Base-by-base conservation (phyloP, 2,888 invertebrate genomes). In the Eupsilia transversa region DNA sequence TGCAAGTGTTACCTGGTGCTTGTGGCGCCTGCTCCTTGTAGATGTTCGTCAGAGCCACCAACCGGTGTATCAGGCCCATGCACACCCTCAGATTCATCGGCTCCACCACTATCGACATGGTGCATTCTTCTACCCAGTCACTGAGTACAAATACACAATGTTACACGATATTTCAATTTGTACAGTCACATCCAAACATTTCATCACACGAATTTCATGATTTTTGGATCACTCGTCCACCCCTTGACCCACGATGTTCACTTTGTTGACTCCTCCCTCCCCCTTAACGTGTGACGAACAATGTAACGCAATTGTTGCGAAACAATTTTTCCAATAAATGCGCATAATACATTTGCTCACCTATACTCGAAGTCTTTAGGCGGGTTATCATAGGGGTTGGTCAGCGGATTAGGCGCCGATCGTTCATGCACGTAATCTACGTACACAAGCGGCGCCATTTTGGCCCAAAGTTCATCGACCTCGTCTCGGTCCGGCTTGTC, bases 351-450 rank as follows among this genome's bases (percentile, higher is more conserved):
- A 10, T 46, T 49, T 52, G n/a, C 54, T 83, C 67, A 96, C 96
- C 96, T 96, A 69, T 94, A 94, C 74, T 96, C 88, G 78, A 95
- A 96, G 77, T 95, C 92, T 1, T 70, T 69, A 0, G 96, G 96
- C 9, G 95, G 94, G 63, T 92, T 92, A 0, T 94, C 95, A 57
- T 93, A 95, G 0, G 95, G 94, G 68, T 94, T 94, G 3, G 65
- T 77, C 43, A 74, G 60, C 0, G 79, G 67, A 2, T 82, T 69
- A 0, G 93, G 90, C 10, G 95, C 93, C 20, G 93, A 83, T 1
- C 96, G 89, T n/a, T 94, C 93, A 80, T 94, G 96, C 1, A 71
- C 77, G 67, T 90, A 93, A 56, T 94, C 92, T 0, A 94, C 5
- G 65, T 84, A 92, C 0, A 95, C 7, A 9, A 93, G 86, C 3